Conservation (phyloP, 2,797 vertebrate species). For the Pseudochromis fuscus region DNA sequence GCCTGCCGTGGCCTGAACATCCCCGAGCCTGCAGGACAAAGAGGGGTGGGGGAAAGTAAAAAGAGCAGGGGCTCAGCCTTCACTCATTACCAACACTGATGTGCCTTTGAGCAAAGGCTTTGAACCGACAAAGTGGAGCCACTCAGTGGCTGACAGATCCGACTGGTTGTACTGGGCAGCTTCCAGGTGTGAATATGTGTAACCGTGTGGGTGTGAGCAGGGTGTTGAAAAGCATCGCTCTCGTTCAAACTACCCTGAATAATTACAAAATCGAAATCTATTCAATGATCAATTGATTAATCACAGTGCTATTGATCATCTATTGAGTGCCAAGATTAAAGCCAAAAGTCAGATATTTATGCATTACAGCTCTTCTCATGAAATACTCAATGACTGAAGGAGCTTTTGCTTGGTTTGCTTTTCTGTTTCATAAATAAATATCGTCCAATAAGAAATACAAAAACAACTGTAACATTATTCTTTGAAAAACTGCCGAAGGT, state of each 20-base stretch:
- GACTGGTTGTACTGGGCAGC: slow-evolving; percentile 37
- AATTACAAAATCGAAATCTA: slow-evolving; percentile 22
- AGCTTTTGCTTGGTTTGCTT: slow-evolving; percentile 45
- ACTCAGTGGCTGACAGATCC: slow-evolving; percentile 21
- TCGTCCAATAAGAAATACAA: slow-evolving; percentile 75
- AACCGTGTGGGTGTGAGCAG: slow-evolving; percentile 22
- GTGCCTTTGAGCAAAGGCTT: slow-evolving; percentile 38
- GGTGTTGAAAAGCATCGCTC: slow-evolving; percentile 19
- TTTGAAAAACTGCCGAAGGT: slow-evolving; percentile 74
- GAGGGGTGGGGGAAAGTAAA: slow-evolving; percentile 2
- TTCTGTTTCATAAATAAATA: slow-evolving; percentile 80
- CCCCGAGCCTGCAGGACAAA: slow-evolving; percentile 50
- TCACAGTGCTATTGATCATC: slow-evolving; percentile 76
- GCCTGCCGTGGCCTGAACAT: slow-evolving; percentile 29
- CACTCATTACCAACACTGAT: slow-evolving; percentile 1
- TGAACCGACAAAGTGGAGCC: slow-evolving; percentile 19
- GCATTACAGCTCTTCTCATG: slow-evolving; percentile 28
- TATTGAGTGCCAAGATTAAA: slow-evolving; percentile 51
- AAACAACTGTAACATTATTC: slow-evolving; percentile 78
- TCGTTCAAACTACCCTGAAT: slow-evolving; percentile 10
- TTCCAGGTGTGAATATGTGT: slow-evolving; percentile 23
- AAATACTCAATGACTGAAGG: slow-evolving; percentile 48
- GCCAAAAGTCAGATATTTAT: slow-evolving; percentile 36
- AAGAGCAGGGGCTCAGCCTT: slow-evolving; percentile 16
- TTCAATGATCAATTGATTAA: slow-evolving; percentile 63